A percentile compares a stretch with the other conserved stretches of the same genome.
phyloP scores from a whole-genome alignment of 2,113 vertebrate species.

The Megalops atlanticus region DNA sequence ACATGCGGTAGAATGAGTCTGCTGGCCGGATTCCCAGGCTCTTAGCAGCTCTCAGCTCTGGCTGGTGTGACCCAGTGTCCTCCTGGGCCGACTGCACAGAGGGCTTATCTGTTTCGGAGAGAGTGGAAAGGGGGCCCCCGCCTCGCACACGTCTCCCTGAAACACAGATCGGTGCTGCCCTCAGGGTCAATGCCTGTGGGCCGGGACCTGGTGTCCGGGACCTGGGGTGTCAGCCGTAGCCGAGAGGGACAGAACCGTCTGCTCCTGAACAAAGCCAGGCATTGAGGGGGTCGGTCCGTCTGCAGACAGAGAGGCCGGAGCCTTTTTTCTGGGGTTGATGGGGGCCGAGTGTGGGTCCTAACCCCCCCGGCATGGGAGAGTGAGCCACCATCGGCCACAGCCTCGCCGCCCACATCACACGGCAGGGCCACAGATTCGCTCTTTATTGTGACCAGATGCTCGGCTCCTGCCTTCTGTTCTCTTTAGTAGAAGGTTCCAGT shows the following conservation, averaged over 20 bases:
- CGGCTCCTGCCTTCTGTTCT: too few species aligned
- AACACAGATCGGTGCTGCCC: not conserved
- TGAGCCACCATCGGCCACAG: slow-evolving; percentile 31
- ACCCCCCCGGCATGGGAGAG: slow-evolving; percentile 18
- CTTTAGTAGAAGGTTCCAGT: too few species aligned
- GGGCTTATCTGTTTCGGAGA: slow-evolving; percentile 18
- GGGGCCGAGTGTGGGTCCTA: too few species aligned
- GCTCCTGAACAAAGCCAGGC: slow-evolving; percentile 28
- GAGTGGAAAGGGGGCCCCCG: slow-evolving; percentile 32
- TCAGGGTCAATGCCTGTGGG: not conserved
- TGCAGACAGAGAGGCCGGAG: slow-evolving; percentile 33
- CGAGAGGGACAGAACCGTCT: not conserved
- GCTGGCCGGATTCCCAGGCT: slow-evolving; percentile 22
- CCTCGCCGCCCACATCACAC: slow-evolving; percentile 10
- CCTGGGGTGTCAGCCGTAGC: not conserved
- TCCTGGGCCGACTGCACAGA: not conserved
- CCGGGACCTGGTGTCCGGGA: not conserved
- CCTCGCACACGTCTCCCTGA: not conserved
- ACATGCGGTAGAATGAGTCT: not conserved
- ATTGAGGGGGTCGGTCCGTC: slow-evolving; percentile 36
- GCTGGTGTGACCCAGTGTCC: not conserved
- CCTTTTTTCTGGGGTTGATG: slow-evolving; percentile 13
- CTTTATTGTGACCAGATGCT: too few species aligned
- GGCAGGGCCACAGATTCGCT: too few species aligned
- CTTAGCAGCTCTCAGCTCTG: not conserved